Percentiles rank a stretch among this genome's conserved stretches.
phyloP scores from a whole-genome alignment of 2,113 vertebrate species.

The Rhineura floridana region DNA sequence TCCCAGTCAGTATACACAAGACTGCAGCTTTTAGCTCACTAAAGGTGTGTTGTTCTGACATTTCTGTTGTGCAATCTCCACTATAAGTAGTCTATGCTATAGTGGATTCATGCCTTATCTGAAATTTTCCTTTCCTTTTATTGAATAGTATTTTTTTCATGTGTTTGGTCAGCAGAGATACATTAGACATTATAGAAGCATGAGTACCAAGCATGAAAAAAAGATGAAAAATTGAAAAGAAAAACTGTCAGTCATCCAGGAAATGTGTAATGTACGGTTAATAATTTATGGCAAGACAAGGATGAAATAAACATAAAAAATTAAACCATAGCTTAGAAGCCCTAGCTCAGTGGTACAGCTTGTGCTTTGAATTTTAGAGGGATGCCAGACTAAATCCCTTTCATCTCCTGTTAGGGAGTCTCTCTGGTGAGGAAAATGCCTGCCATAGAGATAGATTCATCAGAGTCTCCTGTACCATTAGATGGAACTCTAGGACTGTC shows the following conservation, averaged over 20 bases:
- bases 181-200: neutral
- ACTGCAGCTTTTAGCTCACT: neutral
- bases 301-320: neutral
- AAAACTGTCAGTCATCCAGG: neutral
- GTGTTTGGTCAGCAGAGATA: neutral
- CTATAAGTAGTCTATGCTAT: neutral
- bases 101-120: neutral
- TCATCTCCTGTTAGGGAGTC: neutral
- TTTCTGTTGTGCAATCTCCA: neutral
- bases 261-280: constrained; percentile 20
- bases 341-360: neutral
- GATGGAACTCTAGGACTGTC: too few species aligned
- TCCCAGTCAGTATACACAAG: neutral
- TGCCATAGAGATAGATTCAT: neutral
- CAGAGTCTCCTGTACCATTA: too few species aligned
- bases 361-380: neutral
- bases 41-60: neutral
- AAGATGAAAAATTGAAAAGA: neutral
- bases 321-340: constrained; percentile 4
- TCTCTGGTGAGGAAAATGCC: neutral
- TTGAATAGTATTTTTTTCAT: neutral
- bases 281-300: constrained; percentile 20
- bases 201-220: neutral
- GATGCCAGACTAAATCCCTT: neutral
- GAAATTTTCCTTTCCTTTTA: constrained; percentile 11